phyloP scores from a whole-genome alignment of 1,140 invertebrate species.

The Ips nitidus region DNA sequence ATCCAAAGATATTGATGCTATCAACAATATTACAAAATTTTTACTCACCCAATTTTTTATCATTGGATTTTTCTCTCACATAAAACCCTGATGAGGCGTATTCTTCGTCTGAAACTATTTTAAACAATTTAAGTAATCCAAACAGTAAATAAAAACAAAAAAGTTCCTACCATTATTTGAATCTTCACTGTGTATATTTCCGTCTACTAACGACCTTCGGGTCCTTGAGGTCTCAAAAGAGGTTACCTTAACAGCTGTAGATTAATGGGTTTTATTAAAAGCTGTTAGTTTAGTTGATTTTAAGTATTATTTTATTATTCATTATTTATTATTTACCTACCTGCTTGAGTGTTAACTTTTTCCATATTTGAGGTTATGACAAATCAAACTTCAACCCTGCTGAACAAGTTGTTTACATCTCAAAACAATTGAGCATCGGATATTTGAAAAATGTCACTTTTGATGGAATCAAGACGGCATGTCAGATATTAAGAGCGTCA shows the following conservation, averaged over 20 bases:
- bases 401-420: conserved; percentile 16
- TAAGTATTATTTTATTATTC: background rate
- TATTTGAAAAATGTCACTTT: conserved; percentile 20
- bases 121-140: background rate
- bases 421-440: conserved; percentile 15
- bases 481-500: background rate
- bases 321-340: background rate
- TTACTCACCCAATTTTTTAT: conserved; percentile 19
- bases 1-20: too few species aligned
- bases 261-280: too few species aligned
- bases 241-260: conserved; percentile 11
- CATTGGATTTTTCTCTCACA: conserved; percentile 29
- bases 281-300: too few species aligned
- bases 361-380: conserved; percentile 30
- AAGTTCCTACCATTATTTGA: conserved; percentile 30
- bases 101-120: conserved; percentile 25
- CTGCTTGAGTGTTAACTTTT: conserved; percentile 16
- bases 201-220: conserved; percentile 20
- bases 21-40: too few species aligned
- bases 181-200: conserved; percentile 17
- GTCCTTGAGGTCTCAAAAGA: conserved; percentile 28
- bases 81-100: conserved; percentile 28
- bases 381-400: conserved; percentile 14
- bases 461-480: background rate
- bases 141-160: background rate